Evolutionary conservation across 92 coral and sea anemone species (phyloP), one percentile per base, ranked within the genome.

Genomic region (Micromussa lordhowensis): DNA sequence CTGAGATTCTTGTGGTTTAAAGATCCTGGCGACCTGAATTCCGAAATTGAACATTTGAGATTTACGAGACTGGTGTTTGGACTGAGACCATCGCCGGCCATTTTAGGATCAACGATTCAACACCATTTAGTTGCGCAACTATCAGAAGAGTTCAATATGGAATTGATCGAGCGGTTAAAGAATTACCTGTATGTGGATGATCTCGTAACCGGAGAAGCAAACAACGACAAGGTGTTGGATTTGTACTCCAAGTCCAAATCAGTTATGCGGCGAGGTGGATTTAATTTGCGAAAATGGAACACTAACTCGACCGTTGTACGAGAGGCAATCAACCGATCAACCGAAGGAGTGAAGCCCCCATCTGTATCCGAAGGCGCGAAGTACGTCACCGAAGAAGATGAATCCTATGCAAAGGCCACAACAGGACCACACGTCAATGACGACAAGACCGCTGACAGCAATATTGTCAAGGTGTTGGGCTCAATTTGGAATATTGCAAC

Each of bases 1-100:
- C 44, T 88, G 61, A 91, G 91, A 79, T 79, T 91, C 34, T 78
- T 92, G 59, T 92, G 94, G 92, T 75, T 87, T 19, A 81, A 81
- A 13, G 86, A 92, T 69, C 88, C 89, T 16, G 70, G 77, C 7
- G 82, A 84, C 4, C 48, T 79, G 58, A 89, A 88, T 58, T 80
- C 90, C 53, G 94, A 92, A 34, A 68, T 76, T 44, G 63, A 3
- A 24, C 30, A 76, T 44, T 49, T 76, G 59, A 76, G 80, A 18
- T 76, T 76, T 24, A 76, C 59, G 91, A n/a, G n/a, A n/a, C n/a
- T n/a, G n/a, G n/a, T n/a, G n/a, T n/a, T n/a, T n/a, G n/a, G n/a
- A n/a, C n/a, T n/a, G n/a, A n/a, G n/a, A n/a, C n/a, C n/a, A n/a
- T n/a, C n/a, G n/a, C n/a, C n/a, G n/a, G n/a, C n/a, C 3, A 87